Conservation (phyloP, 2,797 vertebrate species). For the Phoeniculus purpureus region DNA sequence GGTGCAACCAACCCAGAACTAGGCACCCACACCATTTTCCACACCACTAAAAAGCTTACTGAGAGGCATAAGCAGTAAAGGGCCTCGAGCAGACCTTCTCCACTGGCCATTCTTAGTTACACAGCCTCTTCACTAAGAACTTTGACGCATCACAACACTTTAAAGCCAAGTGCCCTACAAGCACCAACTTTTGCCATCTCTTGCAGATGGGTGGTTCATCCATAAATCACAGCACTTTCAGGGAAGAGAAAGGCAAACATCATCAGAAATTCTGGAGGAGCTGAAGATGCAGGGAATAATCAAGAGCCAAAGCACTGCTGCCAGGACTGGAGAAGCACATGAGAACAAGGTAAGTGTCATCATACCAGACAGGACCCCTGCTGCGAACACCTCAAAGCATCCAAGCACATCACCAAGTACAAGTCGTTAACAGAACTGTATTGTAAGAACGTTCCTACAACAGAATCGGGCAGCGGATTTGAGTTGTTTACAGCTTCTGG, state of each 20-base stretch:
- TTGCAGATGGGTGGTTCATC: slow-evolving; percentile 2
- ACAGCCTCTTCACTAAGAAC: background rate
- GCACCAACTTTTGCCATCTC: slow-evolving; percentile 6
- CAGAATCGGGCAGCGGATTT: background rate
- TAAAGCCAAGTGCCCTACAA: background rate
- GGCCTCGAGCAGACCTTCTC: background rate
- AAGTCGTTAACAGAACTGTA: background rate
- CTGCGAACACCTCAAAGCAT: background rate
- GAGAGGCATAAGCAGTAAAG: background rate
- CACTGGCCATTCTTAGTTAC: background rate
- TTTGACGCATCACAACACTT: background rate
- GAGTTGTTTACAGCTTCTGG: background rate
- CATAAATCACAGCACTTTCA: slow-evolving; percentile 19
- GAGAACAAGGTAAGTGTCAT: slow-evolving; percentile 78
- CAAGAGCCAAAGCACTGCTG: slow-evolving; percentile 68
- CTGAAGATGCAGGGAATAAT: slow-evolving; percentile 87
- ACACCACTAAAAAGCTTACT: background rate
- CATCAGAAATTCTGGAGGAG: slow-evolving; percentile 87
- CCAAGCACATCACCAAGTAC: background rate
- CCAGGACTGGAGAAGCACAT: slow-evolving; percentile 76
- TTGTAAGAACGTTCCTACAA: background rate
- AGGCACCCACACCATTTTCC: background rate
- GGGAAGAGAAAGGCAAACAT: slow-evolving; percentile 75
- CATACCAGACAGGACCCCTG: background rate
- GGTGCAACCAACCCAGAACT: background rate